Conservation (phyloP, 2,888 invertebrate species). For the Fragum sueziense region DNA sequence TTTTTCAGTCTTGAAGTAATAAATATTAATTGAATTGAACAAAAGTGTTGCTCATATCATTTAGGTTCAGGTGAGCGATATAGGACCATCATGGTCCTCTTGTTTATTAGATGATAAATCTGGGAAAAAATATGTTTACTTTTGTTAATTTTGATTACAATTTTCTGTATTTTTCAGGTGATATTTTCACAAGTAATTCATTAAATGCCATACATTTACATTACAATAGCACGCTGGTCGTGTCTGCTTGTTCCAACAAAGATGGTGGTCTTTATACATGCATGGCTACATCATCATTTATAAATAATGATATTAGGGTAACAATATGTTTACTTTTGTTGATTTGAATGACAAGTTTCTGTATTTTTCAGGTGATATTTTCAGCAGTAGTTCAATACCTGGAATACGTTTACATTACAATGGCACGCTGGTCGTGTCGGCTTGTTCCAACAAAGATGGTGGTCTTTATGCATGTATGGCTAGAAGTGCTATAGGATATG, state of each 20-base stretch:
- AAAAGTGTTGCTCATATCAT: too few relatives aligned
- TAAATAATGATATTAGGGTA: too few relatives aligned
- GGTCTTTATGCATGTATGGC: slow-evolving; percentile 51
- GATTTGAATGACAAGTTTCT: too few relatives aligned
- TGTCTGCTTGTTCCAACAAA: neutral
- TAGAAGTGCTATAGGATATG: slow-evolving; percentile 34
- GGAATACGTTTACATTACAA: neutral
- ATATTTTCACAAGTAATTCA: neutral
- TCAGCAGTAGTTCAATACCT: neutral
- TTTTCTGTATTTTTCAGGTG: slow-evolving; percentile 6
- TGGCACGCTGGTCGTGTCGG: slow-evolving; percentile 22
- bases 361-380: slow-evolving; percentile 4
- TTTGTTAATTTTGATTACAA: too few relatives aligned
- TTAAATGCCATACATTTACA: neutral
- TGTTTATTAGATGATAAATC: too few relatives aligned
- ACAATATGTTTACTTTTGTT: too few relatives aligned
- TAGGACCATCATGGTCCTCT: too few relatives aligned
- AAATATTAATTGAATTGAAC: too few relatives aligned
- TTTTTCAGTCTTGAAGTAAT: too few relatives aligned
- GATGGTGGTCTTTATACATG: slow-evolving; percentile 52
- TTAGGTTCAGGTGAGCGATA: too few relatives aligned
- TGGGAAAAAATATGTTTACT: too few relatives aligned
- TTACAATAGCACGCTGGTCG: slow-evolving; percentile 21
- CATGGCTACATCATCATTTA: too few relatives aligned
- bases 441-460: slow-evolving; percentile 19